phyloP scores from a whole-genome alignment of 2,113 vertebrate species.

The Neogobius melanostomus region DNA sequence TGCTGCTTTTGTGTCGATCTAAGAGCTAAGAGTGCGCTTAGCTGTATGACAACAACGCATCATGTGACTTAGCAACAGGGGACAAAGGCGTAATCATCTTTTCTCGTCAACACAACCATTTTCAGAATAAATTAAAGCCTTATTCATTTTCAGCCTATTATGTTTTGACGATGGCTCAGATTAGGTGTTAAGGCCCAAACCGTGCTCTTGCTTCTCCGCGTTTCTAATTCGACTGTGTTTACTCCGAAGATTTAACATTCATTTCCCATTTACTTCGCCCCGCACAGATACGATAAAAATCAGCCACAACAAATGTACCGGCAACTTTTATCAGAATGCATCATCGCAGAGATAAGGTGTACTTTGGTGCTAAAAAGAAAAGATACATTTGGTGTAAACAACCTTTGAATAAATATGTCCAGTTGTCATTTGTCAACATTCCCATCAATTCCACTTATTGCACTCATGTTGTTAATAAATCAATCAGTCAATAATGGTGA shows the following conservation, averaged over 20 bases:
- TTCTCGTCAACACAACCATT: conserved; percentile 3
- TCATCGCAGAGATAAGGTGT: conserved; percentile 21
- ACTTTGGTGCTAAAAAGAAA: conserved; percentile 1
- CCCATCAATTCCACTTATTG: neutral
- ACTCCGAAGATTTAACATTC: conserved; percentile 31
- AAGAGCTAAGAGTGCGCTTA: conserved; percentile 9
- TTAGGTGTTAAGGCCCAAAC: conserved; percentile 21
- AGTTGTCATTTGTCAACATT: neutral
- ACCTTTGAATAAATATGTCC: conserved; percentile 5
- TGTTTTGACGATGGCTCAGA: conserved; percentile 12
- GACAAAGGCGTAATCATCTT: conserved; percentile 1
- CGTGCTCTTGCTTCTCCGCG: conserved; percentile 13
- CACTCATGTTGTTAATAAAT: neutral
- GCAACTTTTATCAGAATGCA: conserved; percentile 15
- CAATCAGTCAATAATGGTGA: neutral
- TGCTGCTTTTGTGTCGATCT: conserved; percentile 37
- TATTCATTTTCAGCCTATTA: conserved; percentile 11
- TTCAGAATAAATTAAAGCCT: conserved; percentile 9
- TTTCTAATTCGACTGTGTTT: conserved; percentile 28
- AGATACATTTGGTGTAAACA: neutral
- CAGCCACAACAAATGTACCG: conserved; percentile 16
- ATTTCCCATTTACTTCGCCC: conserved; percentile 26
- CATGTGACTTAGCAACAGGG: conserved; percentile 23
- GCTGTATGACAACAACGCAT: conserved; percentile 10
- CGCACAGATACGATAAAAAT: conserved; percentile 16